Percentiles rank a stretch among this genome's conserved stretches.
These are phyloP conservation scores for Macrosoma leucophasiata DNA, from an alignment of 2,888 invertebrate genomes.

Conservation along the genomic window DNA sequence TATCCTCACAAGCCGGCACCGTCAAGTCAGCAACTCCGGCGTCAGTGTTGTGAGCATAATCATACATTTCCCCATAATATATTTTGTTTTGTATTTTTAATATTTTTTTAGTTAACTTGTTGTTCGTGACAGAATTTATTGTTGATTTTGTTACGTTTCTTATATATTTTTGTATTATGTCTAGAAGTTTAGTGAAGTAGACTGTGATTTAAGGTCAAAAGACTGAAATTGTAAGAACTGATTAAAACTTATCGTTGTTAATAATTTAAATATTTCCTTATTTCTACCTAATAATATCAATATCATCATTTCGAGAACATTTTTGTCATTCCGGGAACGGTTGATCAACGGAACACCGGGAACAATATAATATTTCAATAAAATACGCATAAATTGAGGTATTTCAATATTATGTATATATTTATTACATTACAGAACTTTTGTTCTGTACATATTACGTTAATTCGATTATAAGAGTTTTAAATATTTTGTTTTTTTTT, in stretches of 20 bases:
- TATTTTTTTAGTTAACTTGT: no score
- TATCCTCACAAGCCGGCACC: no score
- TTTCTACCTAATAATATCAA: slow-evolving; percentile 1
- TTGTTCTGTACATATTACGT: slow-evolving; percentile 1
- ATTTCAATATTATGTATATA: background rate
- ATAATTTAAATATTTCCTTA: background rate
- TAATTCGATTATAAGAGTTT: slow-evolving; percentile 4
- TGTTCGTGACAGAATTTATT: slow-evolving; percentile 4
- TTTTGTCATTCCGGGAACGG: slow-evolving; percentile 8
- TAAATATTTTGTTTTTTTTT: slow-evolving; percentile 8
- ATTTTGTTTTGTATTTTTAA: slow-evolving; percentile 7
- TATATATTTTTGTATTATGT: slow-evolving; percentile 2
- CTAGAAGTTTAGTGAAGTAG: slow-evolving; percentile 2
- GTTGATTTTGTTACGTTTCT: slow-evolving; percentile 3
- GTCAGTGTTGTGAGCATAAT: no score
- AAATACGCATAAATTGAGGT: slow-evolving; percentile 5
- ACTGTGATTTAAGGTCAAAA: slow-evolving; percentile 3
- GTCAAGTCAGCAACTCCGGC: no score
- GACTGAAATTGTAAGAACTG: slow-evolving; percentile 2
- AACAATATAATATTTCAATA: slow-evolving; percentile 5
- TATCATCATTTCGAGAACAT: slow-evolving; percentile 1
- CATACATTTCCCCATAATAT: no score
- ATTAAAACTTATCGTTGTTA: slow-evolving; percentile 1
- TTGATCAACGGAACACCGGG: slow-evolving; percentile 5
- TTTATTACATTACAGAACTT: slow-evolving; percentile 2